Conservation (phyloP, 2,888 invertebrate species). For the Dasysyrphus tricinctus region DNA sequence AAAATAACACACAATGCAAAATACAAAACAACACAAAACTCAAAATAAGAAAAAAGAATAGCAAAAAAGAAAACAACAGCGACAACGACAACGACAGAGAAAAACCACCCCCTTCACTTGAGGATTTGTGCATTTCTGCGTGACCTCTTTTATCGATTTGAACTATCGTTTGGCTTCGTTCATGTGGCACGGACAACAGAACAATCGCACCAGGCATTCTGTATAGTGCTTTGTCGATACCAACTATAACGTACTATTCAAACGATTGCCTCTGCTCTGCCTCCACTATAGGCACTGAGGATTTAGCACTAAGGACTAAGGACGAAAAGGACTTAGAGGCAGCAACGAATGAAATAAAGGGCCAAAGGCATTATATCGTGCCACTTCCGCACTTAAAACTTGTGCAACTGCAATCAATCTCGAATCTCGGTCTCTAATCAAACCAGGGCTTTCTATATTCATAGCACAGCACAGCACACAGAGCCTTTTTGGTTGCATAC, state of each 20-base stretch:
- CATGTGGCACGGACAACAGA: conserved; percentile 48
- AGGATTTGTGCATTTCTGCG: conserved; percentile 61
- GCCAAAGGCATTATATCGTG: conserved; percentile 68
- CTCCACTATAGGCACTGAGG: background rate
- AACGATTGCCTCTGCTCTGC: background rate
- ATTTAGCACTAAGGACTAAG: conserved; percentile 6
- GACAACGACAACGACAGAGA: background rate
- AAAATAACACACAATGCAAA: conserved; percentile 26
- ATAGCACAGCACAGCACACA: background rate
- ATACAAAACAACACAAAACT: conserved; percentile 1
- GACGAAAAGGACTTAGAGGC: conserved; percentile 26
- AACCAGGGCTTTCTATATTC: conserved; percentile 43
- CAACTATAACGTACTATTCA: conserved; percentile 3
- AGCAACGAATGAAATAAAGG: conserved; percentile 56
- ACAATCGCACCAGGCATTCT: conserved; percentile 52
- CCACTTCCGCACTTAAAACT: conserved; percentile 71
- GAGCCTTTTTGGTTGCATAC: conserved; percentile 19
- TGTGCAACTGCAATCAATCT: conserved; percentile 69
- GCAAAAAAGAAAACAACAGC: background rate
- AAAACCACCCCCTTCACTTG: conserved; percentile 51
- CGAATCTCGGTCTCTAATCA: conserved; percentile 59
- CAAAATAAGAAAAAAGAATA: background rate
- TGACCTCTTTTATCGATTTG: conserved; percentile 71
- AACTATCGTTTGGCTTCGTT: conserved; percentile 57
- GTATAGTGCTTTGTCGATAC: conserved; percentile 45